Base-by-base conservation (phyloP, 2,113 vertebrate species). In the Sula dactylatra region DNA sequence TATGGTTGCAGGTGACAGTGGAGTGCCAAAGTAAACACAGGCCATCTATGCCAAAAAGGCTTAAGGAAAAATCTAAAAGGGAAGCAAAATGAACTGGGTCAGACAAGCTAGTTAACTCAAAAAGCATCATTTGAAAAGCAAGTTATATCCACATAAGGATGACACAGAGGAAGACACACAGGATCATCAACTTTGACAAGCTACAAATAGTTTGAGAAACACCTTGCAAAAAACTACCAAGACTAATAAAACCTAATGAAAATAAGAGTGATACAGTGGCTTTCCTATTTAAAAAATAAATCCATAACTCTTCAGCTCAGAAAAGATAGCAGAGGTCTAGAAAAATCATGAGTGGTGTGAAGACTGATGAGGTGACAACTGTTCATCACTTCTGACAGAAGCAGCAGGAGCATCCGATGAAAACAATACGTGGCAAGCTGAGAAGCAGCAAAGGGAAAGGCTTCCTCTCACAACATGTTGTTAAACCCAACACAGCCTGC, bases 381-480 rank as follows among this genome's bases (percentile, higher is more conserved):
- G 29, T 32, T 71, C 50, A 58, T 64, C 26, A 25, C 38, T 85
- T 85, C 26, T 40, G n/a, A 62, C 31, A 65, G 69, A 76, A 80
- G 50, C 4, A 87, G 40, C 5, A 4, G 24, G 32, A 72, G 29
- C 29, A 83, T 31, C 62, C 3, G 1, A 22, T 71, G 25, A 34
- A 74, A 82, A 69, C 29, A 61, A 6, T 13, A 49, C 2, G 2
- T 2, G 22, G 40, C 62, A 83, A 69, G 17, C 14, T 65, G 36
- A 29, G 58, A 88, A 45, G 58, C 42, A 74, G 40, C 45, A 67
- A 58, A 86, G 62, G 32, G 58, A n/a, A 81, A 76, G 16, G 58
- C 13, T 67, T 66, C 16, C 56, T 76, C 15, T 67, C 13, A 66
- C 27, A 32, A 12, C 0, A 4, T 0, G 0, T 29, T 47, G 34